Evolutionary conservation across 2,113 vertebrate species (phyloP).

Genomic region (Rattus norvegicus): GRCr8 NC_086039.1:125950501-125951000

Average conservation of each 20-base stretch:
- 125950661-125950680: constrained; percentile 33
- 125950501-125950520: neutral
- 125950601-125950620: neutral
- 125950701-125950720: constrained; percentile 50
- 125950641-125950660: constrained; percentile 20
- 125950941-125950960: constrained; percentile 15
- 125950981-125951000: constrained; percentile 99
- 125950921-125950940: constrained; percentile 29
- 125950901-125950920: constrained; percentile 44
- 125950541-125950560: neutral
- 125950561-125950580: neutral
- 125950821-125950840: neutral
- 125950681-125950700: constrained; percentile 31
- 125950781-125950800: constrained; percentile 16
- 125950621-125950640: constrained; percentile 43
- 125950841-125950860: neutral
- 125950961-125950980: constrained; percentile 94
- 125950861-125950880: constrained; percentile 3
- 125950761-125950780: constrained; percentile 47
- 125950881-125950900: neutral
- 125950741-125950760: constrained; percentile 21
- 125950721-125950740: constrained; percentile 4
- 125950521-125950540: neutral
- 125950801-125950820: constrained; percentile 52
- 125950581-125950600: neutral